Percentiles rank a stretch among this genome's conserved stretches.
Evolutionary conservation across 1,140 invertebrate species (phyloP).

Genomic region (Aphaenogaster floridana): DNA sequence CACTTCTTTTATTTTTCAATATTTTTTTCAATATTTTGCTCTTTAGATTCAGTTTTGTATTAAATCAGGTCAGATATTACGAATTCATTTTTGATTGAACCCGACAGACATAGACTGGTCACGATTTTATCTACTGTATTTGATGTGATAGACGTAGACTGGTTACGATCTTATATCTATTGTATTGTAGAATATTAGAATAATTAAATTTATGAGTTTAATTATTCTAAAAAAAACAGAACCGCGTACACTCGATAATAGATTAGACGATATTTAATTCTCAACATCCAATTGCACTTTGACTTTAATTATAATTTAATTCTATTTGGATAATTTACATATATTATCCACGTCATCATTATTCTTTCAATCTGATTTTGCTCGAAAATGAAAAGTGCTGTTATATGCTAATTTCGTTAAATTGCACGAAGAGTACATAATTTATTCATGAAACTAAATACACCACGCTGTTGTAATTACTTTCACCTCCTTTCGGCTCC

Average conservation of each 20-base stretch:
- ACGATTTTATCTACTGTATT: too few species aligned
- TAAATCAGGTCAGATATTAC: background rate
- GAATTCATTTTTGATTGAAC: background rate
- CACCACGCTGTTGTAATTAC: constrained; percentile 33
- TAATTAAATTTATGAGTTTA: background rate
- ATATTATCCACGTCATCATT: background rate
- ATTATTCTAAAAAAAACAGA: background rate
- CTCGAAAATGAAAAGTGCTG: constrained; percentile 21
- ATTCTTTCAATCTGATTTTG: constrained; percentile 37
- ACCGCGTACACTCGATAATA: too few species aligned
- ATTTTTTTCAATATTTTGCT: background rate
- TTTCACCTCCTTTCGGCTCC: constrained; percentile 7
- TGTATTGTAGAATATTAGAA: background rate
- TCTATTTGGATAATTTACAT: constrained; percentile 22
- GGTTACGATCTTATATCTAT: background rate
- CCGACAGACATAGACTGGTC: background rate
- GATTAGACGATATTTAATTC: background rate
- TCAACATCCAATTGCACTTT: constrained; percentile 8
- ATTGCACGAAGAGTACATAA: constrained; percentile 38
- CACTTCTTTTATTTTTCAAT: too few species aligned
- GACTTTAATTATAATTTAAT: background rate
- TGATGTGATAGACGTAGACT: background rate
- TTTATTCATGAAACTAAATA: constrained; percentile 54
- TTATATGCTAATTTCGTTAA: constrained; percentile 49
- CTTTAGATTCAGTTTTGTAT: background rate